These are phyloP conservation scores for Hycleus cichorii DNA, from an alignment of 1,140 invertebrate genomes.

Conservation along the genomic window DNA sequence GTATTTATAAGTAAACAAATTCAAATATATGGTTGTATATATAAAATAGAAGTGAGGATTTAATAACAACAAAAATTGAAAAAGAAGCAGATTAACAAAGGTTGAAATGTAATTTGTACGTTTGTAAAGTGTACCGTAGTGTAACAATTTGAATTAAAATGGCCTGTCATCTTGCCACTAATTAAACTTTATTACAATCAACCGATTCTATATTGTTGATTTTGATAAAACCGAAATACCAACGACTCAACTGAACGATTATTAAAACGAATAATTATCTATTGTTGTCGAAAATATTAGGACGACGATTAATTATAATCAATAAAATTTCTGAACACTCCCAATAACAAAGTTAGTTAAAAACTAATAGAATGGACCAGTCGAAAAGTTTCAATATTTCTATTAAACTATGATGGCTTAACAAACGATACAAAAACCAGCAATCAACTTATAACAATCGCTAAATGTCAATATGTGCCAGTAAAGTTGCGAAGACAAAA, in stretches of 20 bases:
- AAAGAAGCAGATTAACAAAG: constrained; percentile 16
- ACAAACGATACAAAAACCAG: constrained; percentile 1
- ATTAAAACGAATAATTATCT: too few species aligned
- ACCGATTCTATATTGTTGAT: too few species aligned
- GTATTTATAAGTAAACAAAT: constrained; percentile 11
- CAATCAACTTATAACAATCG: not conserved
- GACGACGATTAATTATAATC: too few species aligned
- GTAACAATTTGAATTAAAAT: constrained; percentile 25
- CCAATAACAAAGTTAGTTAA: too few species aligned
- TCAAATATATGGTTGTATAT: not conserved
- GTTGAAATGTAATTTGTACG: constrained; percentile 28
- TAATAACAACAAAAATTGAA: constrained; percentile 19
- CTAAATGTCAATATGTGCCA: constrained; percentile 2
- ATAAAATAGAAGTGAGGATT: constrained; percentile 4
- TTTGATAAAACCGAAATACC: too few species aligned
- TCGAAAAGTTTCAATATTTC: not conserved
- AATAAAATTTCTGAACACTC: too few species aligned
- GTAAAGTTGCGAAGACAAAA: constrained; percentile 9
- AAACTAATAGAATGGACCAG: not conserved
- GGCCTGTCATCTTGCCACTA: constrained; percentile 26
- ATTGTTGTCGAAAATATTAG: too few species aligned
- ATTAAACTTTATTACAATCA: constrained; percentile 14
- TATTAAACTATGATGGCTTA: constrained; percentile 2
- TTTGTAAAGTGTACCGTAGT: constrained; percentile 20
- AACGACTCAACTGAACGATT: too few species aligned